A percentile compares a stretch with the other conserved stretches of the same genome.
These are phyloP conservation scores for Acanthosoma haemorrhoidale DNA, from an alignment of 2,888 invertebrate species.

Conservation along the genomic window DNA sequence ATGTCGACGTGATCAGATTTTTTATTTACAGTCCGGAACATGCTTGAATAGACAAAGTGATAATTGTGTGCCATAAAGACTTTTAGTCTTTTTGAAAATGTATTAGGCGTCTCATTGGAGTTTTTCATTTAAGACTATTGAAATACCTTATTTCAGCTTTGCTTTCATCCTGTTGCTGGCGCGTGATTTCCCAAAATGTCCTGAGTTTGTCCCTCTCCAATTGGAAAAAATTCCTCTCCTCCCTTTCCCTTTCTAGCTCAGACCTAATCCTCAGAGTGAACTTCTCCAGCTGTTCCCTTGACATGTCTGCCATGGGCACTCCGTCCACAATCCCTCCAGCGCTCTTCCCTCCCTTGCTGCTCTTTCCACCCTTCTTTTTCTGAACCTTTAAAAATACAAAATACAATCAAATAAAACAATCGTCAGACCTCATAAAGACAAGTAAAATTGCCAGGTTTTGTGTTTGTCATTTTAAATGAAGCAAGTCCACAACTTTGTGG, in stretches of 20 bases:
- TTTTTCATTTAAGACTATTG: too few species aligned
- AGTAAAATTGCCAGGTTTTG: too few species aligned
- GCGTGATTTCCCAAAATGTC: slow-evolving; percentile 93
- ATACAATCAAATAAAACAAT: not conserved
- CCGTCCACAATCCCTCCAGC: slow-evolving; percentile 60
- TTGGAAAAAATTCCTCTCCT: slow-evolving; percentile 93
- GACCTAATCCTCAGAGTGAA: slow-evolving; percentile 80
- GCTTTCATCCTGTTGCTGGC: slow-evolving; percentile 80
- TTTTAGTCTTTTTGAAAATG: too few species aligned
- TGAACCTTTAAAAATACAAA: slow-evolving; percentile 37
- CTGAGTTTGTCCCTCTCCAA: slow-evolving; percentile 88
- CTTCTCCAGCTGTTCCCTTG: slow-evolving; percentile 84
- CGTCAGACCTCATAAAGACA: too few species aligned
- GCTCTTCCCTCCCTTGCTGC: slow-evolving; percentile 41
- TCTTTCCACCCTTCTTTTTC: slow-evolving; percentile 43
- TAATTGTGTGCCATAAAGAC: too few species aligned
- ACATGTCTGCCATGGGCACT: slow-evolving; percentile 86
- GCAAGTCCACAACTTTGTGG: too few species aligned
- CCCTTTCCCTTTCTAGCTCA: slow-evolving; percentile 88
- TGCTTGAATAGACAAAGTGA: too few species aligned
- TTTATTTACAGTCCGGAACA: too few species aligned
- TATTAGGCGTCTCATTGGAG: too few species aligned
- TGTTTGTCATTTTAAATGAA: too few species aligned
- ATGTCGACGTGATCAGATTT: too few species aligned
- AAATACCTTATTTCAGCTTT: slow-evolving; percentile 59